phyloP scores from a whole-genome alignment of 2,888 invertebrate genomes.

The Onthophagus sagittarius region DNA sequence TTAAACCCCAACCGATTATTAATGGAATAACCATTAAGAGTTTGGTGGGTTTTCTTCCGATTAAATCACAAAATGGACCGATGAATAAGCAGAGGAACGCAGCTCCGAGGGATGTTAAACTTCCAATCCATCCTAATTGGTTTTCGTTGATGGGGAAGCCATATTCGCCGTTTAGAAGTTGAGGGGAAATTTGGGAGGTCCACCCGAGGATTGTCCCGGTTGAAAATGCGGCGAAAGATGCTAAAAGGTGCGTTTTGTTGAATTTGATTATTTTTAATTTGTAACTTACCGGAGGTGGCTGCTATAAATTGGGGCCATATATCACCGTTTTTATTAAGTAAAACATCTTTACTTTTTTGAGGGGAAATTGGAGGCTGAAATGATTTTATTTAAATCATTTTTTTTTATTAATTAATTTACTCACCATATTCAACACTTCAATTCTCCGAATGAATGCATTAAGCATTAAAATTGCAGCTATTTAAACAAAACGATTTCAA shows the following conservation, averaged over 20 bases:
- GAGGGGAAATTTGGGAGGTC: constrained; percentile 61
- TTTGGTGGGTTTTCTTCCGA: constrained; percentile 68
- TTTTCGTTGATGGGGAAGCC: constrained; percentile 52
- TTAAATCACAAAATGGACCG: constrained; percentile 61
- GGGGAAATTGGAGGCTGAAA: too few species aligned
- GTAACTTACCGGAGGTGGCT: constrained; percentile 53
- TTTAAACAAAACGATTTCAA: not conserved
- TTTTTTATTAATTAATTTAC: too few species aligned
- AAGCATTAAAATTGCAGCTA: not conserved
- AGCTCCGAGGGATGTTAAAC: constrained; percentile 65
- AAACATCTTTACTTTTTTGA: too few species aligned
- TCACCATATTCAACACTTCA: too few species aligned
- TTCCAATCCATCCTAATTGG: constrained; percentile 66
- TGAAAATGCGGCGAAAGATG: constrained; percentile 72
- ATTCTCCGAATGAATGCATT: not conserved
- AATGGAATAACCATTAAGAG: constrained; percentile 60
- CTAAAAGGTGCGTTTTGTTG: constrained; percentile 42
- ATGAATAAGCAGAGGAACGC: constrained; percentile 66
- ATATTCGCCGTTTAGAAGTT: constrained; percentile 50
- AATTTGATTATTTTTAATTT: not conserved
- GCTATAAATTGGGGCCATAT: constrained; percentile 62
- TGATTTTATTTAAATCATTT: too few species aligned
- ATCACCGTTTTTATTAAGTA: constrained; percentile 36
- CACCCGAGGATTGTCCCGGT: constrained; percentile 70
- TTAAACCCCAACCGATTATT: constrained; percentile 64